phyloP scores from a whole-genome alignment of 1,140 invertebrate genomes.

The Drosophila ananassae region DNA sequence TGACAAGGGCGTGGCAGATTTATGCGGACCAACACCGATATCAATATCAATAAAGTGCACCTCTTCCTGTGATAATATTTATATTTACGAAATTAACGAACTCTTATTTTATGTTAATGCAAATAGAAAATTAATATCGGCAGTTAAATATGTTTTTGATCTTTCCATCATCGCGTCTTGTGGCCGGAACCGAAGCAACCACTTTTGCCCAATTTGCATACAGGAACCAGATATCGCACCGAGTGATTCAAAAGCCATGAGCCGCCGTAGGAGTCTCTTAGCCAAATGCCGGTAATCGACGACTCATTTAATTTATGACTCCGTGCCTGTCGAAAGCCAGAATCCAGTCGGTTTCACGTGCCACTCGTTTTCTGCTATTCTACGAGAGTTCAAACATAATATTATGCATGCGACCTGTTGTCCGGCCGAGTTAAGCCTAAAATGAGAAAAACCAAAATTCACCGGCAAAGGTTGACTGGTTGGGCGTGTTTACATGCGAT shows the following conservation, averaged over 20 bases:
- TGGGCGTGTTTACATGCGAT: constrained; percentile 43
- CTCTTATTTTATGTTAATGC: constrained; percentile 57
- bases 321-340: constrained; percentile 34
- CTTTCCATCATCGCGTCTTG: constrained; percentile 48
- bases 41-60: constrained; percentile 24
- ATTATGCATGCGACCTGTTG: constrained; percentile 64
- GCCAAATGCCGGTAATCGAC: constrained; percentile 71
- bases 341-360: constrained; percentile 41
- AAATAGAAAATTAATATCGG: constrained; percentile 47
- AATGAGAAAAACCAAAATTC: background rate
- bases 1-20: constrained; percentile 56
- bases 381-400: constrained; percentile 29
- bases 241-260: constrained; percentile 69
- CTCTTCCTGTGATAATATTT: constrained; percentile 38
- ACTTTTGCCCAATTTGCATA: constrained; percentile 67
- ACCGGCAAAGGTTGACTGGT: constrained; percentile 16
- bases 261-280: constrained; percentile 52
- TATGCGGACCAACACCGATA: constrained; percentile 37
- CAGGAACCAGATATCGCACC: constrained; percentile 35
- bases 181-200: constrained; percentile 64
- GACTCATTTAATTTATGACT: constrained; percentile 66
- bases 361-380: constrained; percentile 31
- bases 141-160: constrained; percentile 30
- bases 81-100: constrained; percentile 36
- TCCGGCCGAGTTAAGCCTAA: constrained; percentile 25